phyloP scores from a whole-genome alignment of 2,888 invertebrate genomes.

The Tachina grossa region DNA sequence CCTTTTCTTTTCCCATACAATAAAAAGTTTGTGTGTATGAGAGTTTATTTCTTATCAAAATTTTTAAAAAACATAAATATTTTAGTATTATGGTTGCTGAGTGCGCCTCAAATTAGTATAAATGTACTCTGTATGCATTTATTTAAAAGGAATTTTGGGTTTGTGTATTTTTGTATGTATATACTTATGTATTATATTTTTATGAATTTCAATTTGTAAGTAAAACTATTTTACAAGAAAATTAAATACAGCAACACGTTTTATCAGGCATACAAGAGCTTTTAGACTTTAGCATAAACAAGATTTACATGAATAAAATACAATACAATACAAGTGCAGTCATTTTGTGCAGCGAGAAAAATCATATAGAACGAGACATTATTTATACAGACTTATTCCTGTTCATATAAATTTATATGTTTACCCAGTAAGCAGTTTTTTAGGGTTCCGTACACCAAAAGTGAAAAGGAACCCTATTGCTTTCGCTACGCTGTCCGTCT shows the following conservation, averaged over 20 bases:
- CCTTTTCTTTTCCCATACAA: background rate
- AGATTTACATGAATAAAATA: conserved; percentile 49
- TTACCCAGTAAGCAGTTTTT: too few species aligned
- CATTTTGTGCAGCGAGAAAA: conserved; percentile 41
- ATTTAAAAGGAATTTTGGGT: background rate
- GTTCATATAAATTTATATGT: background rate
- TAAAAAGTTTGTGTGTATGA: background rate
- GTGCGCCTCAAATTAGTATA: conserved; percentile 32
- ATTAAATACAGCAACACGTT: conserved; percentile 46
- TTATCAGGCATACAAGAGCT: conserved; percentile 6
- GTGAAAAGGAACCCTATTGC: too few species aligned
- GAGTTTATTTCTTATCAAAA: conserved; percentile 34
- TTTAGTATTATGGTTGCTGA: conserved; percentile 31
- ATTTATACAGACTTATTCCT: background rate
- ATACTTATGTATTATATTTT: background rate
- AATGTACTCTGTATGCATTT: conserved; percentile 9
- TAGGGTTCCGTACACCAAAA: too few species aligned
- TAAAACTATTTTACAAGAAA: conserved; percentile 44
- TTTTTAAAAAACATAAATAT: conserved; percentile 43
- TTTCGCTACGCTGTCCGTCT: too few species aligned
- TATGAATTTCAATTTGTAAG: background rate
- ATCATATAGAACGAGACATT: background rate
- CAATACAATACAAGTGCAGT: conserved; percentile 60
- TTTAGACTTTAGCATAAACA: background rate
- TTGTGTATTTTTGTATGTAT: background rate